Evolutionary conservation across 2,888 invertebrate genomes (phyloP), one percentile per base, ranked within the genome.

Genomic region (Flabesymbios commensalis): DNA sequence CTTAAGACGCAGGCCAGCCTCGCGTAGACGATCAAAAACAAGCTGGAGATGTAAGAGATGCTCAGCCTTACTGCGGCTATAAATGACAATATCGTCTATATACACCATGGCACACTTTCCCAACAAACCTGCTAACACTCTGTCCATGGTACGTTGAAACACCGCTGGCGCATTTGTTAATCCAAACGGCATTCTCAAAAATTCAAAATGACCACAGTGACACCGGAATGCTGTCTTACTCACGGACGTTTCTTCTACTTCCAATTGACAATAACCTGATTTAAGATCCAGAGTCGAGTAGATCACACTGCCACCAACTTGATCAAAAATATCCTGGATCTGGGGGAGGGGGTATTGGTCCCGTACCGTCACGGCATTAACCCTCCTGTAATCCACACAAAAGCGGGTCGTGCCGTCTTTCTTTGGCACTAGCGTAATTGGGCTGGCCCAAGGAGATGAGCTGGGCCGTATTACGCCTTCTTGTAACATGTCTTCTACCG

Each of bases 251-350:
- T 36, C 24, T 17, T 36, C 53, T 3, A 63, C 33, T 0, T 49
- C 47, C 3, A 60, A 7, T 26, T 61, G 59, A 1, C 39, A 33
- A 53, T 59, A 61, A 3, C 52, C 51, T 19, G 62, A 19, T 19
- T 31, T 45, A 2, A 61, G 39, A 24, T 61, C 62, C n/a, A 52
- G 3, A 3, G 57, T 41, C n/a, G 29, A 28, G 22, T 36, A 61
- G 17, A 59, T 26, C 3, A 14, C 14, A 4, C 10, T 26, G 7
- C 57, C 48, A 2, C 57, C 57, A 10, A 59, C 2, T 7, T 26
- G 33, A 29, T 61, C 58, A 32, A 61, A 61, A 17, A 61, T 59
- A 26, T 49, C 45, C 32, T 60, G 49, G 28, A 61, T 61, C 2
- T 31, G 17, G 17, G 51, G 52, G 2, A 61, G 31, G 4, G 2